Conservation (phyloP, 2,888 invertebrate species). For the Torymus texanus region DNA sequence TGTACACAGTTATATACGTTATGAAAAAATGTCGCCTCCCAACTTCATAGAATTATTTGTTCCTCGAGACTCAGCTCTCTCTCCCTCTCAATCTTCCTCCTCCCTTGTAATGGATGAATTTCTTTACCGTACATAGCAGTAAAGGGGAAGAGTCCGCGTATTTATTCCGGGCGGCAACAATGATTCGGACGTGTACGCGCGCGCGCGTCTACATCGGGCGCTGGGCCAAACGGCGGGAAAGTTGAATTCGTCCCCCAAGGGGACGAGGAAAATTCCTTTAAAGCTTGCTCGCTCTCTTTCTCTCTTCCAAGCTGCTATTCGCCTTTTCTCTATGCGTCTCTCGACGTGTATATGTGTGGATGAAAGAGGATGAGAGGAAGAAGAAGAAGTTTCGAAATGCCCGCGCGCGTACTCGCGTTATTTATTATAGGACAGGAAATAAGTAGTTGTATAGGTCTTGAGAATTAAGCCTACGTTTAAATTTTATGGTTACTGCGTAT, state of each 20-base stretch:
- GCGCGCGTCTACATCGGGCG: constrained; percentile 27
- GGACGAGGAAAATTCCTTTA: constrained; percentile 44
- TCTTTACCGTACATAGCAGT: constrained; percentile 27
- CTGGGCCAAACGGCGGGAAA: constrained; percentile 43
- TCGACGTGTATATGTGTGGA: neutral
- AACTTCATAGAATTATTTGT: constrained; percentile 44
- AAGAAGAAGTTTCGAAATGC: constrained; percentile 24
- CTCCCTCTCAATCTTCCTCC: neutral
- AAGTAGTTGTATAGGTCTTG: constrained; percentile 31
- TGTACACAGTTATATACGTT: neutral
- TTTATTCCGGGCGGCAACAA: constrained; percentile 47
- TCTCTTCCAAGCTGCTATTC: too few species aligned
- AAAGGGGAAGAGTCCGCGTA: constrained; percentile 28
- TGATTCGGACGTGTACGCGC: constrained; percentile 42
- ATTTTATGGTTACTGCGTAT: neutral
- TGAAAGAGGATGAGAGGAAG: neutral
- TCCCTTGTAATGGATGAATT: constrained; percentile 53
- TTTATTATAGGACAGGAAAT: constrained; percentile 40
- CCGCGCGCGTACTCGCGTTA: constrained; percentile 18
- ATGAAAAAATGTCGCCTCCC: constrained; percentile 12
- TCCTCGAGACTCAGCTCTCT: constrained; percentile 13
- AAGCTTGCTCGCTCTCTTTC: constrained; percentile 14
- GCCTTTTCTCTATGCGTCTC: neutral
- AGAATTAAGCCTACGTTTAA: constrained; percentile 47
- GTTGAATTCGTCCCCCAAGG: constrained; percentile 30